A percentile compares a stretch with the other conserved stretches of the same genome.
Evolutionary conservation across 2,113 vertebrate genomes (phyloP).

Genomic region (Arothron firmamentum): DNA sequence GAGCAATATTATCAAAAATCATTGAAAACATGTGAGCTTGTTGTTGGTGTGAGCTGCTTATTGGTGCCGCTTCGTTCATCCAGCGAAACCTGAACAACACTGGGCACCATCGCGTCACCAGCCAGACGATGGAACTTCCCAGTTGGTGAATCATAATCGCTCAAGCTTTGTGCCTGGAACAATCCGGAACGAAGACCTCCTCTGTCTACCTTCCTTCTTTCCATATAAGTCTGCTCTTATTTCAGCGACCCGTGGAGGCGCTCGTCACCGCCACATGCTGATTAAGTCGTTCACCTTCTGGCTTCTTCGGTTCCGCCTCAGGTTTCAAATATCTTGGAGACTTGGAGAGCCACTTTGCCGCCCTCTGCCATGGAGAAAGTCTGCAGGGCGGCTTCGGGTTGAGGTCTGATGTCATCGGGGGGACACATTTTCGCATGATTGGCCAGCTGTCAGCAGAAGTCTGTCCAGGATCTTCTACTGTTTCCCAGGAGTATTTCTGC

Average conservation of each 20-base stretch:
- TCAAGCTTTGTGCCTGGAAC: conserved; percentile 2
- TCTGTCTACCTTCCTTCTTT: not conserved
- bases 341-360: too few species aligned
- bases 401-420: conserved; percentile 28
- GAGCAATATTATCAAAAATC: not conserved
- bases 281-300: too few species aligned
- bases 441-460: conserved; percentile 40
- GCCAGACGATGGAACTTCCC: conserved; percentile 24
- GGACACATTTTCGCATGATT: conserved; percentile 44
- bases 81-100: conserved; percentile 22
- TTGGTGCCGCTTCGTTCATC: not conserved
- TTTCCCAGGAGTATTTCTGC: conserved; percentile 42
- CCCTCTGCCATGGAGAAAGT: not conserved
- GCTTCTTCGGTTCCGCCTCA: too few species aligned
- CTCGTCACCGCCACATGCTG: too few species aligned
- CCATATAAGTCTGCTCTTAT: not conserved
- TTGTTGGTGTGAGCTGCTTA: too few species aligned
- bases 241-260: not conserved
- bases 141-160: conserved; percentile 15
- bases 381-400: not conserved
- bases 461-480: conserved; percentile 38
- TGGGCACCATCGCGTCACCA: conserved; percentile 16
- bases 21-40: not conserved
- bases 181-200: conserved; percentile 1
- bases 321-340: too few species aligned